phyloP scores from a whole-genome alignment of 2,888 invertebrate species.

The Epirrhoe alternata region DNA sequence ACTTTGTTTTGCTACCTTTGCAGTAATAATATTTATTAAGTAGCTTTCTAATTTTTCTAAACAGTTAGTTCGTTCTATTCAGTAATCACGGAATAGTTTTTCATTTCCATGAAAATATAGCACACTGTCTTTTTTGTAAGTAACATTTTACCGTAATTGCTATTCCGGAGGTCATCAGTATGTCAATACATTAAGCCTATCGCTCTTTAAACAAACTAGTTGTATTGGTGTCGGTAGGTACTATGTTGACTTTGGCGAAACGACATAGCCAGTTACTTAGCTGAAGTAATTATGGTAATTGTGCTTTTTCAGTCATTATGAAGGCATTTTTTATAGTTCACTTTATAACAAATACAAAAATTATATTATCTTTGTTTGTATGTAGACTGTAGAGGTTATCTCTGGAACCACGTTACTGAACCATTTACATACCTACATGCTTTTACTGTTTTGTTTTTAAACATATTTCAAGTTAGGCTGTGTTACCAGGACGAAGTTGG shows the following conservation, averaged over 20 bases:
- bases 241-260: conserved; percentile 33
- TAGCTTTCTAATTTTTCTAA: no score
- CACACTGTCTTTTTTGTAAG: conserved; percentile 10
- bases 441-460: no score
- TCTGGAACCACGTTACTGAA: no score
- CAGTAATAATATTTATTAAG: no score
- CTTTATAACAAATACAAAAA: no score
- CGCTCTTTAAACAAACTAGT: conserved; percentile 37
- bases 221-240: conserved; percentile 29
- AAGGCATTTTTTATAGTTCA: background rate
- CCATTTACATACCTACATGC: no score
- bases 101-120: conserved; percentile 30
- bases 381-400: no score
- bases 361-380: no score
- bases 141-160: conserved; percentile 34
- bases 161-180: conserved; percentile 31
- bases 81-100: conserved; percentile 15
- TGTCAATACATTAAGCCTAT: conserved; percentile 43
- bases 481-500: no score
- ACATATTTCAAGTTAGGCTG: no score
- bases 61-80: no score
- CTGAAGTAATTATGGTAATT: conserved; percentile 14
- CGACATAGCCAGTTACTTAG: conserved; percentile 24
- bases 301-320: background rate
- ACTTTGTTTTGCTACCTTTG: background rate